Conservation (phyloP, 2,797 vertebrate genomes). For the Sternarchorhynchus goeldii region DNA sequence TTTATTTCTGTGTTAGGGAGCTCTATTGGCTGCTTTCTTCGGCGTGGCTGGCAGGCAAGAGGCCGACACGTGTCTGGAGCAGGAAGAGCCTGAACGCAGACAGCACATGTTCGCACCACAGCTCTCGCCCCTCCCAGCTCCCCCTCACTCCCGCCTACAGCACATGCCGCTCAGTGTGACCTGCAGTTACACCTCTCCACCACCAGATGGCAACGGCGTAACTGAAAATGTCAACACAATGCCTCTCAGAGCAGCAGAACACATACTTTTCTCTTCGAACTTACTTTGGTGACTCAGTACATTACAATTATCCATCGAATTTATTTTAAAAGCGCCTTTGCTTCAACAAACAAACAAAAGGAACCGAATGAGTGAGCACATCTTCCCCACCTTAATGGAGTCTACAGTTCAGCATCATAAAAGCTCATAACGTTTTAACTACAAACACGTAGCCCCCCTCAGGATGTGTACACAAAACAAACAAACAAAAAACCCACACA, state of each 20-base stretch:
- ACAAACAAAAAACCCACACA: background rate
- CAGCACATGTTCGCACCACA: conserved; percentile 61
- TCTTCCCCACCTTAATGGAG: background rate
- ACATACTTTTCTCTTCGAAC: conserved; percentile 8
- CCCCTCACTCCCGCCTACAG: conserved; percentile 16
- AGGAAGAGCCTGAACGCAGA: conserved; percentile 2
- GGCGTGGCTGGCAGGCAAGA: conserved; percentile 49
- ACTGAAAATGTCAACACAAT: background rate
- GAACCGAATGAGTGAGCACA: too few relatives aligned
- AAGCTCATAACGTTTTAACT: background rate
- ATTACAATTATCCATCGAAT: conserved; percentile 37
- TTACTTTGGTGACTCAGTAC: background rate
- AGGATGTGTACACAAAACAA: background rate
- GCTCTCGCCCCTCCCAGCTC: conserved; percentile 28
- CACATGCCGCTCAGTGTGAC: conserved; percentile 67
- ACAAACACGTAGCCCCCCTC: background rate
- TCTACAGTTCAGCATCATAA: background rate
- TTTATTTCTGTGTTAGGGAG: conserved; percentile 37
- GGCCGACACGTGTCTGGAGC: conserved; percentile 46
- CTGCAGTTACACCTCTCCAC: conserved; percentile 14
- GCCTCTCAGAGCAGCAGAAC: conserved; percentile 2
- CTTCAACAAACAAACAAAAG: background rate
- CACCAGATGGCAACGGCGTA: conserved; percentile 54
- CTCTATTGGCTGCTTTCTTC: conserved; percentile 55
- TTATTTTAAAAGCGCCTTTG: conserved; percentile 43